These are phyloP conservation scores for Hoplias malabaricus DNA, from an alignment of 2,113 vertebrate species.

Conservation along the genomic window DNA sequence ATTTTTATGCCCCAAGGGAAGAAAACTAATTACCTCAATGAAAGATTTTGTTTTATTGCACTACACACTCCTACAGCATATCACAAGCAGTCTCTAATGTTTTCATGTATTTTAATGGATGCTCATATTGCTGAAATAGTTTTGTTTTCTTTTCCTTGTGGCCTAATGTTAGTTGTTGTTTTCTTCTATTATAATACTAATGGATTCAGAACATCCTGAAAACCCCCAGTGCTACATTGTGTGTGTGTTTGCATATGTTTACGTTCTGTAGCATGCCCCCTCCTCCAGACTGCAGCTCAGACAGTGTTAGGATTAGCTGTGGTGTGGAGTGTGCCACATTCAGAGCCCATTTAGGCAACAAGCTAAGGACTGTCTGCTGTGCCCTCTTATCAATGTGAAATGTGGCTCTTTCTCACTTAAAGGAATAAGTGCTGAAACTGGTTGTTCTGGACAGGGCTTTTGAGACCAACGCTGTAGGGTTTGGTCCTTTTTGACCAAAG, in stretches of 20 bases:
- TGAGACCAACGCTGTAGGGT: too few relatives aligned
- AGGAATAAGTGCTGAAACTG: too few relatives aligned
- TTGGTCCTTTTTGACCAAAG: too few relatives aligned
- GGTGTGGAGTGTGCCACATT: not conserved
- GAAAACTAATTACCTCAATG: slow-evolving; percentile 30
- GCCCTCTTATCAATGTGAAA: too few relatives aligned
- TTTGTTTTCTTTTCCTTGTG: too few relatives aligned
- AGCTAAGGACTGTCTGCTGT: too few relatives aligned
- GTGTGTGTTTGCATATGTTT: slow-evolving; percentile 15
- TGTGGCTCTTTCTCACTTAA: too few relatives aligned
- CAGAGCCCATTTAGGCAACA: not conserved
- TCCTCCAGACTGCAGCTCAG: slow-evolving; percentile 27
- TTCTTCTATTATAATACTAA: not conserved
- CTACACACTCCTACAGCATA: too few relatives aligned
- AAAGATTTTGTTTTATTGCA: not conserved
- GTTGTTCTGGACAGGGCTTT: too few relatives aligned
- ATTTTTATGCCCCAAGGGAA: slow-evolving; percentile 5
- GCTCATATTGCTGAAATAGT: too few relatives aligned
- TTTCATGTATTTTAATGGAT: too few relatives aligned
- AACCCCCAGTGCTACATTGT: not conserved
- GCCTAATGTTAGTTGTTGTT: not conserved
- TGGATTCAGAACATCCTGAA: not conserved
- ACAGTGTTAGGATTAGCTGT: slow-evolving; percentile 41
- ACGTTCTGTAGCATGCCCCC: not conserved
- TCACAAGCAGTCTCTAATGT: too few relatives aligned